phyloP scores from a whole-genome alignment of 2,888 invertebrate species.

The Aproaerema taeniolella region DNA sequence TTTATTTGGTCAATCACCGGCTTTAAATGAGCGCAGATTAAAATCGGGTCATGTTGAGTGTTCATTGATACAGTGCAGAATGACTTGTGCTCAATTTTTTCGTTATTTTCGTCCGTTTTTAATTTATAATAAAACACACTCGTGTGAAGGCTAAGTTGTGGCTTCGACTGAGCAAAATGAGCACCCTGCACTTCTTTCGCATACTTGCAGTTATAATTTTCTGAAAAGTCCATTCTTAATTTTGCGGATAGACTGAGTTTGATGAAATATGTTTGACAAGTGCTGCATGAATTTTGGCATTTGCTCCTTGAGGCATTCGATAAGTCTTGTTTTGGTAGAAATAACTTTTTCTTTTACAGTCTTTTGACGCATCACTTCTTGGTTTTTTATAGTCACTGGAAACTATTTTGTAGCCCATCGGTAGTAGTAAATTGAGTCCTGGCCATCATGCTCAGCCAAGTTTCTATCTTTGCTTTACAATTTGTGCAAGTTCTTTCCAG shows the following conservation, averaged over 20 bases:
- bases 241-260: slow-evolving; percentile 15
- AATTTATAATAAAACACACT: slow-evolving; percentile 19
- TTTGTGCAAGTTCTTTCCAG: neutral
- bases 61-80: slow-evolving; percentile 5
- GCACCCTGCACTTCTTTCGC: slow-evolving; percentile 19
- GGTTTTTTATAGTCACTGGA: slow-evolving; percentile 11
- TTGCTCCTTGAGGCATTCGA: slow-evolving; percentile 12
- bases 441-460: too few relatives aligned
- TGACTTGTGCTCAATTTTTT: slow-evolving; percentile 12
- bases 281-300: slow-evolving; percentile 16
- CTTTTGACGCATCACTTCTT: slow-evolving; percentile 17
- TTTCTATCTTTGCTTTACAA: neutral
- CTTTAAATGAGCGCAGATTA: slow-evolving; percentile 4
- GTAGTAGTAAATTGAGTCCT: neutral
- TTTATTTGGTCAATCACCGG: neutral
- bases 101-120: slow-evolving; percentile 6
- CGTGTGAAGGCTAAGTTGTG: slow-evolving; percentile 19
- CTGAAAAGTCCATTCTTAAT: slow-evolving; percentile 19
- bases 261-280: slow-evolving; percentile 16
- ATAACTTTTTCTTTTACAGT: slow-evolving; percentile 20
- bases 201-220: slow-evolving; percentile 23
- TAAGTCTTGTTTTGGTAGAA: slow-evolving; percentile 13
- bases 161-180: slow-evolving; percentile 19
- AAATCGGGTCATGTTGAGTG: neutral
- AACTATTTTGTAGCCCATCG: slow-evolving; percentile 17